These are phyloP conservation scores for Tachypleus tridentatus DNA, from an alignment of 1,140 invertebrate species.

Conservation along the genomic window DNA sequence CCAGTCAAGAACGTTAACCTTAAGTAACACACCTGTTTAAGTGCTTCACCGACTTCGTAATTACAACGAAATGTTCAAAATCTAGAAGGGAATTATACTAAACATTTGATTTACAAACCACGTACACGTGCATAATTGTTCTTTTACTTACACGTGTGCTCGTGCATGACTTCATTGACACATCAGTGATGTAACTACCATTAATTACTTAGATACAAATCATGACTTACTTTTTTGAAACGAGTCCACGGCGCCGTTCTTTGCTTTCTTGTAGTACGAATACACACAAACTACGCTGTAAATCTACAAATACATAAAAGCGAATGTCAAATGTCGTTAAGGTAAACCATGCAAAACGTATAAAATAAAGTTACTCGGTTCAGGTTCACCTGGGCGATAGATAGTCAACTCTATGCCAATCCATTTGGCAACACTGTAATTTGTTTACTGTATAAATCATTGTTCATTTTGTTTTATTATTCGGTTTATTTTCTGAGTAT, in stretches of 20 bases:
- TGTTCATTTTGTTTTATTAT: no score
- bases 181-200: not conserved
- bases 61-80: no score
- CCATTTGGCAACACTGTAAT: no score
- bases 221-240: conserved; percentile 18
- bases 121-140: not conserved
- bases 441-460: no score
- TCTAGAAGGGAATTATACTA: not conserved
- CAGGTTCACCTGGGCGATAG: no score
- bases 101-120: conserved; percentile 1
- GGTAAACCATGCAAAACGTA: not conserved
- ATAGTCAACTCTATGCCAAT: not conserved
- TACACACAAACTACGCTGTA: conserved; percentile 26
- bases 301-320: conserved; percentile 12
- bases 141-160: not conserved
- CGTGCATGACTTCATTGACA: not conserved
- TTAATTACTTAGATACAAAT: not conserved
- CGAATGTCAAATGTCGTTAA: no score
- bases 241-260: conserved; percentile 18
- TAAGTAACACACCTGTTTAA: no score
- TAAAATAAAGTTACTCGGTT: not conserved
- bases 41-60: no score
- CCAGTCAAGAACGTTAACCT: no score
- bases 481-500: no score
- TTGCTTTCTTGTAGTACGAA: conserved; percentile 25